Percentiles rank a stretch among this genome's conserved stretches.
Evolutionary conservation across 2,797 vertebrate genomes (phyloP).

Genomic region (Erithacus rubecula): DNA sequence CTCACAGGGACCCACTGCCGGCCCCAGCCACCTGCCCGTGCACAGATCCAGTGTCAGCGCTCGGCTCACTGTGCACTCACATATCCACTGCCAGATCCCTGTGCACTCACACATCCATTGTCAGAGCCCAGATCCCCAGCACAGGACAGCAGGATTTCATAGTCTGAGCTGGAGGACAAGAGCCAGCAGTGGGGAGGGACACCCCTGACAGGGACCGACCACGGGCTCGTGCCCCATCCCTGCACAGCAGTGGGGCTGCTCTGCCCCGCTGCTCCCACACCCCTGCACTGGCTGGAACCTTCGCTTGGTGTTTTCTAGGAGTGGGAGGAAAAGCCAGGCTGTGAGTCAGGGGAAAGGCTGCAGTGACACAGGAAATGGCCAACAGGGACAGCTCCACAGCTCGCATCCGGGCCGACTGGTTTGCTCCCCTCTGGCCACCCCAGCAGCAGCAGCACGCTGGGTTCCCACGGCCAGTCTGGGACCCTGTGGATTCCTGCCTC

Average conservation of each 20-base stretch:
- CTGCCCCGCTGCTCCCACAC: not conserved
- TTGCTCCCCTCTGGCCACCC: not conserved
- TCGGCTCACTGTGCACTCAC: not conserved
- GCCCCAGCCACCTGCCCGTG: accelerated
- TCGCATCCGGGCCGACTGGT: not conserved
- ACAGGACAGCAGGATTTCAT: not conserved
- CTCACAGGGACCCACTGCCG: not conserved
- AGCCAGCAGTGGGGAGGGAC: not conserved
- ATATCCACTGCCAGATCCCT: not conserved
- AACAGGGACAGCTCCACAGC: not conserved
- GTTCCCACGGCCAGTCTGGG: not conserved
- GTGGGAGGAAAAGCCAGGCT: not conserved
- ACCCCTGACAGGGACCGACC: accelerated
- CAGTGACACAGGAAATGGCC: slow-evolving; percentile 18
- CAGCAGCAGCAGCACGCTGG: not conserved
- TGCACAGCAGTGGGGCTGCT: not conserved
- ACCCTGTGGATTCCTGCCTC: not conserved
- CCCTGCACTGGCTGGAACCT: not conserved
- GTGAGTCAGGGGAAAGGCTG: not conserved
- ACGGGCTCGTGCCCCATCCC: accelerated
- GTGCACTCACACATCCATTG: not conserved
- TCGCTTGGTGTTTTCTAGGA: not conserved
- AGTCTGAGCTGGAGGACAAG: not conserved
- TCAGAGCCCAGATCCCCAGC: not conserved
- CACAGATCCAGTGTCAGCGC: not conserved